Evolutionary conservation across 2,888 invertebrate genomes (phyloP), one percentile per base, ranked within the genome.

Genomic region (Eupithecia subfuscata): DNA sequence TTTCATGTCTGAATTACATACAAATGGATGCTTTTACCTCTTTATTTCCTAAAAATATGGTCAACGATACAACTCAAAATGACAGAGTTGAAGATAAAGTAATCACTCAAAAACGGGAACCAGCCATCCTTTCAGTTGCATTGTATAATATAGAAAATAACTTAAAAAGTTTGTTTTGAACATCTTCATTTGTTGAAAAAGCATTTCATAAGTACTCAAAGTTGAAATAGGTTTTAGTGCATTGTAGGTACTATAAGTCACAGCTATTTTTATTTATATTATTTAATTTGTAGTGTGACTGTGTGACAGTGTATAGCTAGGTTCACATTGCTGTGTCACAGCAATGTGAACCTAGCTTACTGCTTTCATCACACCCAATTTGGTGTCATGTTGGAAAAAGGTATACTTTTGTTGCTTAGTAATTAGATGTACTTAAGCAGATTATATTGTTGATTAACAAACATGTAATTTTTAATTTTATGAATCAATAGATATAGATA

Each of bases 11-110:
- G 2, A 95, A 95, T 81, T 95, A 95, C 78, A 93, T 95, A 76
- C 93, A 95, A 84, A 93, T 95, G 92, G 95, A 95, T 88, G 92
- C 92, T 30, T 90, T 95, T 81, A 95, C 92, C 84, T 91, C 91
- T 70, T 78, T 94, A 64, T 94, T 94, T 80, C 83, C 87, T 75
- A 88, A 87, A 76, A 83, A 83, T 79, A 81, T 77, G 77, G 80
- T 82, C 75, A 80, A 79, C 67, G 81, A 77, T 78, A 80, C 83
- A 70, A 14, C 30, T 64, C 69, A 22, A 45, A 77, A 82, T 76
- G 79, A 75, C 0, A 80, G 82, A 71, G 56, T 40, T 56, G 84
- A 87, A 71, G 88, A 87, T 63, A 89, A 85, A 75, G 70, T 82
- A 73, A 82, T 78, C 12, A 71, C 68, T 72, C 79, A 83, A 34